These are phyloP conservation scores for Periophthalmodon schlosseri DNA, from an alignment of 2,113 vertebrate genomes.

Conservation along the genomic window DNA sequence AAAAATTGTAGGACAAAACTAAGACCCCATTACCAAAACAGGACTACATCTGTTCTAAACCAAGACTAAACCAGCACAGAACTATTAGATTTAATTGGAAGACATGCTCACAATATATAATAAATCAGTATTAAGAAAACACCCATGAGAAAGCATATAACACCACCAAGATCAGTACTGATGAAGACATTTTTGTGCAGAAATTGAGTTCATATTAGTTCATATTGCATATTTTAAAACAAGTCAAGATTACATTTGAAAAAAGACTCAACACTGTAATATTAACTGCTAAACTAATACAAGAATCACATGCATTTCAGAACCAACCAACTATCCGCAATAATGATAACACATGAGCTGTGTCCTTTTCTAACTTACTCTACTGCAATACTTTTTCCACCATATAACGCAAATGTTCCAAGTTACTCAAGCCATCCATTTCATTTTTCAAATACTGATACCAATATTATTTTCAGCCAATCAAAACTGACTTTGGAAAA, in stretches of 20 bases:
- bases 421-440: neutral
- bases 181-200: too few relatives aligned
- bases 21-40: too few relatives aligned
- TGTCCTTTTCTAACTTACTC: neutral
- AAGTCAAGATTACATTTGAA: too few relatives aligned
- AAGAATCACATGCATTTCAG: neutral
- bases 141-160: too few relatives aligned
- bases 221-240: too few relatives aligned
- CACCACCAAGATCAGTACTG: too few relatives aligned
- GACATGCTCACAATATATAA: too few relatives aligned
- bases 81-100: too few relatives aligned
- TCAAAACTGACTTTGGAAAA: neutral
- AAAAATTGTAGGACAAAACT: too few relatives aligned
- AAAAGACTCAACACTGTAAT: too few relatives aligned
- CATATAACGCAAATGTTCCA: neutral
- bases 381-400: neutral
- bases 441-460: neutral
- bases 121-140: too few relatives aligned
- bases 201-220: too few relatives aligned
- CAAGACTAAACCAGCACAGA: neutral
- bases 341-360: conserved; percentile 1
- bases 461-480: neutral
- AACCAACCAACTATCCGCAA: conserved; percentile 5
- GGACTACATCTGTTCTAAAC: neutral
- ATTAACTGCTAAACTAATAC: neutral